Conservation (phyloP, 2,888 invertebrate genomes). For the Andrena flavipes region DNA sequence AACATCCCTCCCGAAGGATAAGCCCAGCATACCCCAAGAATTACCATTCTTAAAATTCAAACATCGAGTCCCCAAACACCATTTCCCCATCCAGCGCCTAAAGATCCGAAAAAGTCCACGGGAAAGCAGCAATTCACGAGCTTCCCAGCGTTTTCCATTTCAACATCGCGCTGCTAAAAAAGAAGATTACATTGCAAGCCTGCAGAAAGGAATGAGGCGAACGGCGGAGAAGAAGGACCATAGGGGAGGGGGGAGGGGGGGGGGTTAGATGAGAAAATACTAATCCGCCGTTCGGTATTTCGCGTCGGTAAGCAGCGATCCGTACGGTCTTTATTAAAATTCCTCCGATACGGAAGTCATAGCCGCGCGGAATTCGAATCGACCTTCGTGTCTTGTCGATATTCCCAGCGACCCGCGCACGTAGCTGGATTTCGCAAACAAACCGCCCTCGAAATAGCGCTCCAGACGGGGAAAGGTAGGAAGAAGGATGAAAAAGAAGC, state of each 20-base stretch:
- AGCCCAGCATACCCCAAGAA: not conserved
- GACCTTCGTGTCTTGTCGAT: constrained; percentile 34
- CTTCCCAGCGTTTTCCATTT: constrained; percentile 5
- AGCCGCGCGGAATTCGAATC: constrained; percentile 51
- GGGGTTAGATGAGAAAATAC: constrained; percentile 1
- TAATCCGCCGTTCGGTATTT: not conserved
- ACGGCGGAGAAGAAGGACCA: not conserved
- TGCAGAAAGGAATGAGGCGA: not conserved
- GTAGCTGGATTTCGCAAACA: constrained; percentile 28
- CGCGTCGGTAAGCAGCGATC: constrained; percentile 28
- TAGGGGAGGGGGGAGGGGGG: too few species aligned
- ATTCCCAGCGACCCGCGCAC: constrained; percentile 17
- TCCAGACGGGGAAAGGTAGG: too few species aligned
- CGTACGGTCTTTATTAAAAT: constrained; percentile 66
- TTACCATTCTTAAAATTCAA: not conserved
- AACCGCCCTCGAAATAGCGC: constrained; percentile 15
- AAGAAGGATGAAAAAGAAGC: constrained; percentile 2
- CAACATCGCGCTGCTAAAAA: not conserved
- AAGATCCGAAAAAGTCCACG: not conserved
- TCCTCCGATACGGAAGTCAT: constrained; percentile 39
- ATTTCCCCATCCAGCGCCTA: not conserved
- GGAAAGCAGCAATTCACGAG: not conserved
- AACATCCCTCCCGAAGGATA: not conserved
- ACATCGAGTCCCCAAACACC: not conserved
- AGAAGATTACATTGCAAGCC: not conserved